These are phyloP conservation scores for Elanoides forficatus DNA, from an alignment of 2,113 vertebrate genomes.

Conservation along the genomic window DNA sequence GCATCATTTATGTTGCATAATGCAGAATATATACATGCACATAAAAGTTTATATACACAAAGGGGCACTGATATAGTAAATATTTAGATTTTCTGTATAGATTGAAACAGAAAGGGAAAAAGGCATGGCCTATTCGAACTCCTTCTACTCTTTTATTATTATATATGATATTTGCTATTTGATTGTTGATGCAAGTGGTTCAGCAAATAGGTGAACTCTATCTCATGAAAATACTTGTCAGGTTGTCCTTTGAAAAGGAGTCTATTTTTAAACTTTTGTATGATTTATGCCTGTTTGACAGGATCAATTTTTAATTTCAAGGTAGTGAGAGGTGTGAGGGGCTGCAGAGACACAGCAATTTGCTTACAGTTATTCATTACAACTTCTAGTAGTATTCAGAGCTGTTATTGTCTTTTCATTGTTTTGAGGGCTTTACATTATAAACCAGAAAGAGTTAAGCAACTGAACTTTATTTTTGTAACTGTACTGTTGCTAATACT, in stretches of 20 bases:
- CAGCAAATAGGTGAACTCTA: neutral
- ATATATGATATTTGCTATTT: neutral
- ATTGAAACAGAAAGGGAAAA: neutral
- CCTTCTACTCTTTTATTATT: neutral
- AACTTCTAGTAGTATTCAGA: neutral
- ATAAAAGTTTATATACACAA: neutral
- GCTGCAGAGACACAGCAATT: neutral
- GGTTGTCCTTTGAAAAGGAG: neutral
- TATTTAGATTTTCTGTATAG: neutral
- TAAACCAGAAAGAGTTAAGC: neutral
- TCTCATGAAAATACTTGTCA: slow-evolving; percentile 39
- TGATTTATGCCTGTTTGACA: neutral
- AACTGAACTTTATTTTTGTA: neutral
- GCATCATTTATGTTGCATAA: neutral
- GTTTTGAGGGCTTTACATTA: neutral
- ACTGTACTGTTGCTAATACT: neutral
- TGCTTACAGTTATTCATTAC: neutral
- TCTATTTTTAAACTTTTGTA: neutral
- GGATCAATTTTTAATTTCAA: neutral
- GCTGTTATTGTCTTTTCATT: neutral
- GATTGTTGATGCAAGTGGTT: neutral
- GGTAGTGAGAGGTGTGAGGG: neutral
- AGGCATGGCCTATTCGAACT: neutral
- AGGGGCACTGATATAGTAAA: neutral
- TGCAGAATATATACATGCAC: neutral